phyloP scores from a whole-genome alignment of 2,888 invertebrate species.

The Piscicola geometra region DNA sequence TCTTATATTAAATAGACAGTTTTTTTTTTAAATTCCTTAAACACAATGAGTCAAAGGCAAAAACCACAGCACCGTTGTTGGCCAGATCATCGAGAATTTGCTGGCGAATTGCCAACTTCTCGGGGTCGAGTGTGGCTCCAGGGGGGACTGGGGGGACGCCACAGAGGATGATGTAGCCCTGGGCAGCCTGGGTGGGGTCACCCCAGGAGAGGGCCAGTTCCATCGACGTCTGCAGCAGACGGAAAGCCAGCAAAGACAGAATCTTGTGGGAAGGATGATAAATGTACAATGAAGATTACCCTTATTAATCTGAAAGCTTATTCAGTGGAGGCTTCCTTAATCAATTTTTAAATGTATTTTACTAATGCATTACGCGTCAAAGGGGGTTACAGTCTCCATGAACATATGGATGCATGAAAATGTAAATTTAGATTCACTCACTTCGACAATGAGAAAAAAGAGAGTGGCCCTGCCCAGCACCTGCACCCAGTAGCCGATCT shows the following conservation, averaged over 20 bases:
- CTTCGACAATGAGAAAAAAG: conserved; percentile 9
- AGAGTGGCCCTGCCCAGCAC: conserved; percentile 3
- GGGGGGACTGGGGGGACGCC: conserved; percentile 33
- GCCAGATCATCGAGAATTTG: conserved; percentile 32
- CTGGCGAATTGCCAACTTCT: conserved; percentile 9
- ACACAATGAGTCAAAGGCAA: no score
- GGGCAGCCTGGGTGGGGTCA: conserved; percentile 37
- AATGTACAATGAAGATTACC: not conserved
- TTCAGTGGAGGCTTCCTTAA: no score
- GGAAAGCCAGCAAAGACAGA: conserved; percentile 26
- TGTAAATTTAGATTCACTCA: no score
- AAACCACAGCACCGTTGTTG: conserved; percentile 16
- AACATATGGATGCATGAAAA: no score
- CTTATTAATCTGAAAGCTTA: not conserved
- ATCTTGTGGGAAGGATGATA: not conserved
- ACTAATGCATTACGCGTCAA: no score
- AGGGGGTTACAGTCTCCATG: no score
- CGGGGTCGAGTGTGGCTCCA: conserved; percentile 25
- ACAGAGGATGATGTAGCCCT: conserved; percentile 33
- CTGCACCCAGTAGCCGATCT: conserved; percentile 22
- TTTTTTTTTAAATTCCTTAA: not conserved
- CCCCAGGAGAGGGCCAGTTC: conserved; percentile 35
- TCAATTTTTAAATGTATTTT: no score
- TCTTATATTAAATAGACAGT: not conserved
- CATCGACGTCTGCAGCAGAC: conserved; percentile 36